Base-by-base conservation (phyloP, 1,140 invertebrate genomes). In the Hyposmocoma kahamanoa region DNA sequence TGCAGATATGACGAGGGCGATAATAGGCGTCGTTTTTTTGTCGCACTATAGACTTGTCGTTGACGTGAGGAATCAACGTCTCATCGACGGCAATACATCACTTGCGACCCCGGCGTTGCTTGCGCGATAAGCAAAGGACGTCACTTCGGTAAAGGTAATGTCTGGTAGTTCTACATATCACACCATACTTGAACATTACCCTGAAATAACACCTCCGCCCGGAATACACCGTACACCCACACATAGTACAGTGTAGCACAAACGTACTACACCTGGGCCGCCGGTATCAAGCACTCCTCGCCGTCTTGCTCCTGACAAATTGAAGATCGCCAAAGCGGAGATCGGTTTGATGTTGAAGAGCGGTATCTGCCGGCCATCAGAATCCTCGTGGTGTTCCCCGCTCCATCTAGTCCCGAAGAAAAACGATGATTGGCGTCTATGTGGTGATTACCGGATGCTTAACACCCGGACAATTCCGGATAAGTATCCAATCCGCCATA, bases 111-210 rank as follows among this genome's bases (percentile, higher is more conserved):
- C 34, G 34, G 34, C 34, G 13, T 38, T 38, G 17, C 34, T 38
- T 15, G 34, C 34, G 17, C 17, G 19, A 15, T n/a, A 11, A 28
- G 11, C 8, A 17, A 22, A 0, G 52, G 54, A 39, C 50, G 68
- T 2, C 69, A 22, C 18, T 4, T 42, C 39, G 20, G 39, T 42
- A 9, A 42, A 42, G 21, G 39, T 42, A 19, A 17, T 38, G 2
- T 13, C 34, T 13, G 34, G 34, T 38, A 38, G 19, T 19, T 38
- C 34, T 19, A 17, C 9, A 17, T 38, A 38, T 38, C n/a, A 38
- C 18, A 38, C n/a, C 11, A 10, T 38, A 38, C 34, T 38, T 9
- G 34, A 15, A 19, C 13, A 38, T 9, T 38, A 38, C 34, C 34
- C 34, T 19, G 34, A 38, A 8, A 19, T 38, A 9, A 38, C 34